Evolutionary conservation across 2,797 vertebrate genomes (phyloP).

Genomic region (Protonibea diacanthus): DNA sequence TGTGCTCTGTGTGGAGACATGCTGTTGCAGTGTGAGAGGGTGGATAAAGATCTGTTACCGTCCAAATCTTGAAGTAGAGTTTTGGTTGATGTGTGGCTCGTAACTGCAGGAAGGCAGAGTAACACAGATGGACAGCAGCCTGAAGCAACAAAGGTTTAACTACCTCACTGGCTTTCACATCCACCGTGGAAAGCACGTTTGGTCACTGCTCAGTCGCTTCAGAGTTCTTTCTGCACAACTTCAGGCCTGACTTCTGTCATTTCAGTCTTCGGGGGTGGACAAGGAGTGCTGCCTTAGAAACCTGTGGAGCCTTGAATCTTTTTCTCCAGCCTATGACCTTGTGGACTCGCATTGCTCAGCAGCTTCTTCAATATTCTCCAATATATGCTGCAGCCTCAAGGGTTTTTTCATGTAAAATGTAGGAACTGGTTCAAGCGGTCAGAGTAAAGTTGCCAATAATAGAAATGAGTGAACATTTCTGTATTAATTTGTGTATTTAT

Average conservation of each 20-base stretch:
- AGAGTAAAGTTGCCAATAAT: neutral
- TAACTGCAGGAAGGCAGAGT: constrained; percentile 10
- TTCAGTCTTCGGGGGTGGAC: neutral
- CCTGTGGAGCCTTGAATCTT: neutral
- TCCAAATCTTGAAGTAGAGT: neutral
- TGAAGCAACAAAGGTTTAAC: neutral
- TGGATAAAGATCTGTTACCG: neutral
- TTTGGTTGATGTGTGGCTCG: neutral
- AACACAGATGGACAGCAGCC: constrained; percentile 1
- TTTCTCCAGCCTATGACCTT: neutral
- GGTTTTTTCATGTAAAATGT: neutral
- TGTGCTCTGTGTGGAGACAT: neutral
- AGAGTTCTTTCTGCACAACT: neutral
- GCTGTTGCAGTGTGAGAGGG: neutral
- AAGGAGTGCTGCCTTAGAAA: neutral
- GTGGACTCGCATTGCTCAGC: neutral
- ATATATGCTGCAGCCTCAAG: constrained; percentile 1
- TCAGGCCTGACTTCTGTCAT: neutral
- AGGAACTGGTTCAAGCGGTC: neutral
- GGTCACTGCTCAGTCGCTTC: neutral
- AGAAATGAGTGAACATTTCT: neutral
- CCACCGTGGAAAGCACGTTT: neutral
- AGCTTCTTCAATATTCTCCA: constrained; percentile 6
- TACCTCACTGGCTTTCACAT: neutral
- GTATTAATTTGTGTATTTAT: neutral